phyloP scores from a whole-genome alignment of 30 jellyfish, hydroid and myxozoan genomes.

The Aurelia coerulea region DNA sequence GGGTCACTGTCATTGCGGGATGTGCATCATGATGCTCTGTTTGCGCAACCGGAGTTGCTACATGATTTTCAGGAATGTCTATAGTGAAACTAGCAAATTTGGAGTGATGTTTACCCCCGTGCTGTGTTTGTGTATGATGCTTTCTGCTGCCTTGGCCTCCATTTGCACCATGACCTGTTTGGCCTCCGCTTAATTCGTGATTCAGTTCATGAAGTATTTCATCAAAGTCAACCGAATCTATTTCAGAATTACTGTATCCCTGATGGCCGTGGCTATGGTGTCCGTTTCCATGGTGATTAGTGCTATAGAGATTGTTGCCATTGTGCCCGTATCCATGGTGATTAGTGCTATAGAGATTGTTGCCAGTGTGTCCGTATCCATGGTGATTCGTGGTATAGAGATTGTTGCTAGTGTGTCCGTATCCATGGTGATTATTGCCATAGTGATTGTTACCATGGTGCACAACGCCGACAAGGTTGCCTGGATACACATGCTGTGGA shows the following conservation, averaged over 20 bases:
- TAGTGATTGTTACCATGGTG: background rate
- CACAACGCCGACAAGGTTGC: background rate
- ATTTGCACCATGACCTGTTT: background rate
- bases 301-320: background rate
- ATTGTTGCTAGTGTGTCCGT: background rate
- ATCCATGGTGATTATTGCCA: background rate
- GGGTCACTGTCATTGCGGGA: background rate
- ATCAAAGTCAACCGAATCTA: background rate
- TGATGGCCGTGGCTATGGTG: background rate
- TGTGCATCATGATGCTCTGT: background rate
- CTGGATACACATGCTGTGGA: slow-evolving; percentile 38
- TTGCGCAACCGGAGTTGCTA: background rate
- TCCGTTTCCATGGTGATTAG: slow-evolving; percentile 3
- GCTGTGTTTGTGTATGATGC: background rate
- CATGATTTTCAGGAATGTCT: slow-evolving; percentile 2
- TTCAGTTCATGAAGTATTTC: slow-evolving; percentile 3
- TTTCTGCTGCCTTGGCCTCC: background rate
- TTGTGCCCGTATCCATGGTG: background rate
- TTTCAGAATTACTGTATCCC: background rate
- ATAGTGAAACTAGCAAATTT: background rate
- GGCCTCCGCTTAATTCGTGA: slow-evolving; percentile 1
- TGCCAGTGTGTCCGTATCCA: background rate
- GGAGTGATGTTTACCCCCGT: background rate
- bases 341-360: background rate
- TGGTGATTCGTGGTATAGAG: background rate